Conservation (phyloP, 1,140 invertebrate species). For the Trichonephila inaurata region DNA sequence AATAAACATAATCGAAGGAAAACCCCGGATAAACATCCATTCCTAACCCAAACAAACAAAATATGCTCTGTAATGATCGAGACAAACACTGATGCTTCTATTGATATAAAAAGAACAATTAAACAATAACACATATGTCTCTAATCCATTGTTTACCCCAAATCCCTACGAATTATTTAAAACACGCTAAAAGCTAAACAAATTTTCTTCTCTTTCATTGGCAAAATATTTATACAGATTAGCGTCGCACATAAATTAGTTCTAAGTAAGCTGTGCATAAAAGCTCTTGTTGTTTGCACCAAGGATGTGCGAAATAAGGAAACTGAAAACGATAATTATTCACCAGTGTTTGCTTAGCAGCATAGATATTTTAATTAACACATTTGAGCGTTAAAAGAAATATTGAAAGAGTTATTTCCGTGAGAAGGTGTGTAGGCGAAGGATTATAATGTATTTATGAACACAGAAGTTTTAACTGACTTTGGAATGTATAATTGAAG, state of each 20-base stretch:
- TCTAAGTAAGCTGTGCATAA: constrained; percentile 6
- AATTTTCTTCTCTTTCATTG: not conserved
- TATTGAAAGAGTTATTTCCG: not conserved
- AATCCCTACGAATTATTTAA: constrained; percentile 21
- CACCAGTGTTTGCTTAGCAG: constrained; percentile 20
- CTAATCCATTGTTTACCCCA: constrained; percentile 24
- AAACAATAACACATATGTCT: not conserved
- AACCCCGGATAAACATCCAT: not conserved
- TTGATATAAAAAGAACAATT: not conserved
- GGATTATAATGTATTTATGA: not conserved
- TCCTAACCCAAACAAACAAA: not conserved
- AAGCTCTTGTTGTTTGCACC: not conserved
- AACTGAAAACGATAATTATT: constrained; percentile 52
- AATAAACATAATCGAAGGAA: not conserved
- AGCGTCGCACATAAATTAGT: constrained; percentile 16
- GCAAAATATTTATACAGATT: constrained; percentile 45
- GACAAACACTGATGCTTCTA: not conserved
- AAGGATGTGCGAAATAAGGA: not conserved
- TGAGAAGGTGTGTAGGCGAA: not conserved
- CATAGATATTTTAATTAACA: constrained; percentile 46
- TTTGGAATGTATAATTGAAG: not conserved
- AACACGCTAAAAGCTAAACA: not conserved
- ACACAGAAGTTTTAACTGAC: not conserved
- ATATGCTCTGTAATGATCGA: not conserved
- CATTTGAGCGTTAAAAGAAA: not conserved